A percentile compares a stretch with the other conserved stretches of the same genome.
phyloP scores from a whole-genome alignment of 1,140 invertebrate genomes.

The Antheraea pernyi region DNA sequence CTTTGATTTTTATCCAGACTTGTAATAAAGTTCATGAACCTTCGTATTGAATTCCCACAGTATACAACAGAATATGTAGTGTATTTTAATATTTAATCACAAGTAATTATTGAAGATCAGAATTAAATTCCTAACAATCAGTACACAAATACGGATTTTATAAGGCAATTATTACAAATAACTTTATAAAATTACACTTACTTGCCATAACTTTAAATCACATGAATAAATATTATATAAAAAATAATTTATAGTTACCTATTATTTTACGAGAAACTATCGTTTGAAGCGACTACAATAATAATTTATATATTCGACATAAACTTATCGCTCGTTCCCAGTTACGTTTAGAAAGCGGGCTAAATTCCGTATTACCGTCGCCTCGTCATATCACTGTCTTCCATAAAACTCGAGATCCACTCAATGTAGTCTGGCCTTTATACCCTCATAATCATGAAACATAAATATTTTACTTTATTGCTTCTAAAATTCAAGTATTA shows the following conservation, averaged over 20 bases:
- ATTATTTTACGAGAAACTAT: constrained; percentile 5
- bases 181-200: too few species aligned
- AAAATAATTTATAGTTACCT: not conserved
- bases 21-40: too few species aligned
- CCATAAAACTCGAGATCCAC: constrained; percentile 12
- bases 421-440: constrained; percentile 12
- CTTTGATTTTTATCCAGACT: too few species aligned
- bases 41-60: too few species aligned
- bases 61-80: too few species aligned
- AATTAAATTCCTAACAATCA: too few species aligned
- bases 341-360: not conserved
- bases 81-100: too few species aligned
- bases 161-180: too few species aligned
- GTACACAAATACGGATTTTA: too few species aligned
- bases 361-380: constrained; percentile 2
- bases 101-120: too few species aligned
- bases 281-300: not conserved
- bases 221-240: not conserved
- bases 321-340: constrained; percentile 11
- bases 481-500: not conserved
- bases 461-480: constrained; percentile 8
- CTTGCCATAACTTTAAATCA: too few species aligned
- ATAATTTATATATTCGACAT: constrained; percentile 6
- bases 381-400: constrained; percentile 10
- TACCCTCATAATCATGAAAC: constrained; percentile 3